Conservation (phyloP, 2,888 invertebrate species). For the Drosophila eohydei region DNA sequence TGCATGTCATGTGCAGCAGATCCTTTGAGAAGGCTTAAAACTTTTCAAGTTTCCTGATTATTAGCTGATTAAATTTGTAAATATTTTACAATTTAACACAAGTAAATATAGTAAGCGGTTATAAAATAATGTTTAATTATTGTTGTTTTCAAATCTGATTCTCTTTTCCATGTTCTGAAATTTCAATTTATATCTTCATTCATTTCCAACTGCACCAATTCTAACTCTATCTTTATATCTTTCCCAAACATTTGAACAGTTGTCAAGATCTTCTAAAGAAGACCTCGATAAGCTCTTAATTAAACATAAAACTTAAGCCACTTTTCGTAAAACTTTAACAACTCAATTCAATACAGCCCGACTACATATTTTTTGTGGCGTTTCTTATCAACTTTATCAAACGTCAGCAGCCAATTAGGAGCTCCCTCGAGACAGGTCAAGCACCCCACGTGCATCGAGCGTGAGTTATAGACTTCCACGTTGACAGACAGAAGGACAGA, state of each 20-base stretch:
- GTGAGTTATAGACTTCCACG: conserved; percentile 32
- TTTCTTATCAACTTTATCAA: conserved; percentile 36
- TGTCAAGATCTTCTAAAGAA: background rate
- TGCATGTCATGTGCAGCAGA: conserved; percentile 24
- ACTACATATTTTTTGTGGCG: conserved; percentile 7
- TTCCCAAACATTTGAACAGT: background rate
- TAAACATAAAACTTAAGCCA: conserved; percentile 4
- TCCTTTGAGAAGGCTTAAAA: conserved; percentile 22
- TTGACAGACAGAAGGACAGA: conserved; percentile 51
- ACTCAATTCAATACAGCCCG: conserved; percentile 22
- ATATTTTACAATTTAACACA: background rate
- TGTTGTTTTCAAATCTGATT: background rate
- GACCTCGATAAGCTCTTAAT: conserved; percentile 12
- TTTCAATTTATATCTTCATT: background rate
- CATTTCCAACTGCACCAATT: background rate
- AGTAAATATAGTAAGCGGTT: background rate
- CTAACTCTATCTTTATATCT: background rate
- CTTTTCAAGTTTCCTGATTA: background rate
- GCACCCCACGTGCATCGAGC: background rate
- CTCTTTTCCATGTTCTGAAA: background rate
- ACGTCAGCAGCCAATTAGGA: conserved; percentile 55
- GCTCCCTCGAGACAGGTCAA: conserved; percentile 39
- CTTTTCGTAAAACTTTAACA: conserved; percentile 1
- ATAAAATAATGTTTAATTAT: background rate
- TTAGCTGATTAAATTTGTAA: background rate